Evolutionary conservation across 2,797 vertebrate species (phyloP).

Genomic region (Scolopax bukidnonensis): DNA sequence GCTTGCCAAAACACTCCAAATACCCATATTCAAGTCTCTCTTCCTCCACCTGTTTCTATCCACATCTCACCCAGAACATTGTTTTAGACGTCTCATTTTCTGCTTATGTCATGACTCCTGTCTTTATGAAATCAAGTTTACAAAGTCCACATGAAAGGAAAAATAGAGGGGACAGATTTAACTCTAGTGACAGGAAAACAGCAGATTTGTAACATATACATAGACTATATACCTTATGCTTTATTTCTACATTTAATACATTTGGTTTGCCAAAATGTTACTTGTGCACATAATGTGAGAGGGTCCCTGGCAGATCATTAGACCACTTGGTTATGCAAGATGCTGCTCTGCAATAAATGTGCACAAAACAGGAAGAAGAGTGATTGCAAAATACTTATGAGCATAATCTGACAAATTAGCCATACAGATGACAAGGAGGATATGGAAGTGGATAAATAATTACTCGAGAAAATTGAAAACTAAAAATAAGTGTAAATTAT

Average conservation of each 20-base stretch:
- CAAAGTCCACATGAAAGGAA: background rate
- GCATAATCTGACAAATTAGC: slow-evolving; percentile 59
- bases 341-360: slow-evolving; percentile 7
- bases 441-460: slow-evolving; percentile 57
- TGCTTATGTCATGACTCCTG: background rate
- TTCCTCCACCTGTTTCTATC: background rate
- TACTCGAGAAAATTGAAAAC: slow-evolving; percentile 15
- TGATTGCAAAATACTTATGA: slow-evolving; percentile 61
- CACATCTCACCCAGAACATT: background rate
- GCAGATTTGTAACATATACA: background rate
- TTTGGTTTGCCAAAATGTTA: background rate
- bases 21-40: background rate
- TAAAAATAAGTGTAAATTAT: slow-evolving; percentile 50
- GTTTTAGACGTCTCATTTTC: background rate
- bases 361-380: slow-evolving; percentile 52
- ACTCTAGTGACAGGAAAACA: background rate
- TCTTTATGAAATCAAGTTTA: background rate
- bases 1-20: background rate
- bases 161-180: background rate
- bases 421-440: slow-evolving; percentile 55
- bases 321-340: slow-evolving; percentile 42
- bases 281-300: background rate
- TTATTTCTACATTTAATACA: background rate
- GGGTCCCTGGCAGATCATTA: background rate
- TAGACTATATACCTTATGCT: background rate